Percentiles rank a stretch among this genome's conserved stretches.
Evolutionary conservation across 2,113 vertebrate genomes (phyloP).

Genomic region (Melanerpes aurifrons): DNA sequence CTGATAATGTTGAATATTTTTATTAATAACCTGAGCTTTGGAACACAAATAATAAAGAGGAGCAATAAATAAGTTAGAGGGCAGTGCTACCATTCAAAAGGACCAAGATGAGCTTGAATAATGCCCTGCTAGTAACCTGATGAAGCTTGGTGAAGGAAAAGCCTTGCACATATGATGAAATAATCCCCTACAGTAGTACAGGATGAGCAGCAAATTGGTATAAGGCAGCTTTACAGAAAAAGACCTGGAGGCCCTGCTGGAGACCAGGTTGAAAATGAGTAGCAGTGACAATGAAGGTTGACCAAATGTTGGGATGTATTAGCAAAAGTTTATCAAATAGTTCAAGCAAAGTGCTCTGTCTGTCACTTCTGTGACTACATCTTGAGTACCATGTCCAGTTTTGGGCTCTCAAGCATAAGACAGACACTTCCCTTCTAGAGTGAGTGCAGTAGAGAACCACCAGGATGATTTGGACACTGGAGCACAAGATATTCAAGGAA

Average conservation of each 20-base stretch:
- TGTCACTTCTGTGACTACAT: background rate
- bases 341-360: background rate
- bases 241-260: too few relatives aligned
- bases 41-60: background rate
- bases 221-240: background rate
- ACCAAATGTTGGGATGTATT: background rate
- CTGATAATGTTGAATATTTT: background rate
- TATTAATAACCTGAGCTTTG: background rate
- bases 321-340: background rate
- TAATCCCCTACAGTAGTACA: background rate
- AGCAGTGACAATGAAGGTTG: background rate
- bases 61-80: background rate
- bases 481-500: background rate
- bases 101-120: background rate
- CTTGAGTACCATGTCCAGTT: background rate
- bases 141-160: background rate
- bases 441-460: background rate
- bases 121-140: background rate
- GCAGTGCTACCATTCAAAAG: background rate
- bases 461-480: background rate
- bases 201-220: background rate
- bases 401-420: background rate
- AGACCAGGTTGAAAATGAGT: background rate
- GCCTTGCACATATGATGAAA: background rate
- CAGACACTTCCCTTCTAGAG: background rate